Percentiles rank a stretch among this genome's conserved stretches.
phyloP scores from a whole-genome alignment of 2,797 vertebrate species.

The Galagoides demidoff region DNA sequence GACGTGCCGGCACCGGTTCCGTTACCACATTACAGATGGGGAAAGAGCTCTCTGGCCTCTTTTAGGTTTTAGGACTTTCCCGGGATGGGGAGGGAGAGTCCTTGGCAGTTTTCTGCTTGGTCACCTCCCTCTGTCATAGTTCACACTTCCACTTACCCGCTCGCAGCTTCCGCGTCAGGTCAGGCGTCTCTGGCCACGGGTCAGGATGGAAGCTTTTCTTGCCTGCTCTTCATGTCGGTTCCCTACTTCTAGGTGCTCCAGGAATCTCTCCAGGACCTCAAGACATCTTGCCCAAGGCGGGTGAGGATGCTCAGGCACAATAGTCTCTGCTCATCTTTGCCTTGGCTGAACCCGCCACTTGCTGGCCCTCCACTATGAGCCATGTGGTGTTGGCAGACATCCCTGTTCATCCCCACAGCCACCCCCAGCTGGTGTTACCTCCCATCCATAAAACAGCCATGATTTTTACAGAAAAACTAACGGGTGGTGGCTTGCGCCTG shows the following conservation, averaged over 20 bases:
- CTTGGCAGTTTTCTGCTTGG: background rate
- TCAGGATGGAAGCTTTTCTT: background rate
- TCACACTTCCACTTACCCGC: background rate
- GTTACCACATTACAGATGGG: constrained; percentile 60
- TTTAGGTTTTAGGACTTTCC: constrained; percentile 27
- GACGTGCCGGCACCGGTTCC: background rate
- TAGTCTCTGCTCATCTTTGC: background rate
- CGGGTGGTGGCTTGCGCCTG: no score
- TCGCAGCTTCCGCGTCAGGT: background rate
- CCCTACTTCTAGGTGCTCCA: background rate
- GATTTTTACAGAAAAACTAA: background rate
- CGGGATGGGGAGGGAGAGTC: background rate
- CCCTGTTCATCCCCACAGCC: background rate
- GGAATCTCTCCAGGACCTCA: background rate
- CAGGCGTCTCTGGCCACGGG: background rate
- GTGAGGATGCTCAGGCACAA: background rate
- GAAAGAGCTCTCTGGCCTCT: background rate
- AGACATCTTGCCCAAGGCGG: background rate
- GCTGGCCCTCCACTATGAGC: background rate
- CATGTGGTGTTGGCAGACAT: background rate
- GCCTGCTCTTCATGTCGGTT: background rate
- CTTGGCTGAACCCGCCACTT: background rate
- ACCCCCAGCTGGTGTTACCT: background rate
- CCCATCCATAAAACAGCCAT: background rate
- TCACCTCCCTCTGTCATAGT: background rate